phyloP scores from a whole-genome alignment of 1,140 invertebrate species.

The Trichonephila clavipes region DNA sequence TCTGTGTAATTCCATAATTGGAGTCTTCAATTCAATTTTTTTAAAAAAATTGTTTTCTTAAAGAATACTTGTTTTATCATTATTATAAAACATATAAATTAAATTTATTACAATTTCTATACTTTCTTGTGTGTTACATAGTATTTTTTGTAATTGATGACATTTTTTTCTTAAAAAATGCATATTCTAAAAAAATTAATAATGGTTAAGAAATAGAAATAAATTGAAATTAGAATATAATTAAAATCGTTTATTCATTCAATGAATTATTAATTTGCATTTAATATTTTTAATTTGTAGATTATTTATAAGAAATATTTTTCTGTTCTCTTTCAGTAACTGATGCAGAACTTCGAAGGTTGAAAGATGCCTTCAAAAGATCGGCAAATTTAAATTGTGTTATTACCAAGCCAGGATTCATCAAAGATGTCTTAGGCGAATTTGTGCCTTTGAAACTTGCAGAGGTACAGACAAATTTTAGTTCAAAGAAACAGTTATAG shows the following conservation, averaged over 20 bases:
- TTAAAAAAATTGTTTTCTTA: no score
- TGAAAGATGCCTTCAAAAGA: slow-evolving; percentile 92
- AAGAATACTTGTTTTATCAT: no score
- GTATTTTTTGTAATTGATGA: no score
- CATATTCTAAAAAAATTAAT: no score
- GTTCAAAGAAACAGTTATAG: not conserved
- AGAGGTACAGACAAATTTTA: slow-evolving; percentile 83
- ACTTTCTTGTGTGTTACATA: no score
- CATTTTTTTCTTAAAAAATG: no score
- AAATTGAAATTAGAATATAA: no score
- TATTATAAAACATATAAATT: no score
- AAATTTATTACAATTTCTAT: no score
- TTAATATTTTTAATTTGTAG: not conserved
- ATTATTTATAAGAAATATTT: not conserved
- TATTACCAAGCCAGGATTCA: slow-evolving; percentile 88
- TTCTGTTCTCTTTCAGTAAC: slow-evolving; percentile 84
- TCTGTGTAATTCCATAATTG: no score
- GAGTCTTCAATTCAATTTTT: no score
- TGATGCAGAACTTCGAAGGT: slow-evolving; percentile 88
- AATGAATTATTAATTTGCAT: not conserved
- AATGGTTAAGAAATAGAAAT: no score
- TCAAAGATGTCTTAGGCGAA: slow-evolving; percentile 91
- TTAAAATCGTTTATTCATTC: not conserved
- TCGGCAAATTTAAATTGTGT: slow-evolving; percentile 87
- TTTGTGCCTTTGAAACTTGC: slow-evolving; percentile 89